Percentiles rank a stretch among this genome's conserved stretches.
Conservation (phyloP, 2,888 invertebrate genomes). For the Trichopria drosophilae region DNA sequence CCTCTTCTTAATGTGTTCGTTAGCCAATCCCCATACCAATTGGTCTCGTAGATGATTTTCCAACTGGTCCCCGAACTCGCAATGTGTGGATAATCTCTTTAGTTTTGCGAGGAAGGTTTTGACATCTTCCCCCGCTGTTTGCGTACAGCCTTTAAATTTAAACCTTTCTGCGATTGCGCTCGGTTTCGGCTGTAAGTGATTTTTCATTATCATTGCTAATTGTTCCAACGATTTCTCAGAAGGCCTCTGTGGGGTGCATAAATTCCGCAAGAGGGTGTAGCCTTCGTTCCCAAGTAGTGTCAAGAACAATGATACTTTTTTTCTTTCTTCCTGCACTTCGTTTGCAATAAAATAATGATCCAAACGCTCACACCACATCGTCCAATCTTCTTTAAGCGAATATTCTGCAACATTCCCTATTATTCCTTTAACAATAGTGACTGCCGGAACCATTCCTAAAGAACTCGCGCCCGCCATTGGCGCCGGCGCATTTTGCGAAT, state of each 20-base stretch:
- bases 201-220: slow-evolving; percentile 21
- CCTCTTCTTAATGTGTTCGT: neutral
- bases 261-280: slow-evolving; percentile 24
- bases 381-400: slow-evolving; percentile 14
- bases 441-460: neutral
- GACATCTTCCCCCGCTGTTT: slow-evolving; percentile 15
- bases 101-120: slow-evolving; percentile 18
- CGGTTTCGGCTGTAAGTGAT: slow-evolving; percentile 31
- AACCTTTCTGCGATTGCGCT: slow-evolving; percentile 28
- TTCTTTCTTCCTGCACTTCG: slow-evolving; percentile 10
- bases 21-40: too few species aligned
- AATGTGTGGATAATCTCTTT: too few species aligned
- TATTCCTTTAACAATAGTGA: neutral
- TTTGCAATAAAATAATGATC: slow-evolving; percentile 24
- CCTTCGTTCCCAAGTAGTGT: slow-evolving; percentile 21
- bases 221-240: slow-evolving; percentile 9
- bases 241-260: slow-evolving; percentile 27
- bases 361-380: slow-evolving; percentile 15
- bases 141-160: slow-evolving; percentile 29
- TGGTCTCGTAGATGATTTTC: too few species aligned
- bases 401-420: slow-evolving; percentile 16
- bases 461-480: too few species aligned
- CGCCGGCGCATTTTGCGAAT: too few species aligned
- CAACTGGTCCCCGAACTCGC: too few species aligned
- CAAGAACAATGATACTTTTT: slow-evolving; percentile 20